phyloP scores from a whole-genome alignment of 2,797 vertebrate genomes.

The Percopsis omiscomaycus region DNA sequence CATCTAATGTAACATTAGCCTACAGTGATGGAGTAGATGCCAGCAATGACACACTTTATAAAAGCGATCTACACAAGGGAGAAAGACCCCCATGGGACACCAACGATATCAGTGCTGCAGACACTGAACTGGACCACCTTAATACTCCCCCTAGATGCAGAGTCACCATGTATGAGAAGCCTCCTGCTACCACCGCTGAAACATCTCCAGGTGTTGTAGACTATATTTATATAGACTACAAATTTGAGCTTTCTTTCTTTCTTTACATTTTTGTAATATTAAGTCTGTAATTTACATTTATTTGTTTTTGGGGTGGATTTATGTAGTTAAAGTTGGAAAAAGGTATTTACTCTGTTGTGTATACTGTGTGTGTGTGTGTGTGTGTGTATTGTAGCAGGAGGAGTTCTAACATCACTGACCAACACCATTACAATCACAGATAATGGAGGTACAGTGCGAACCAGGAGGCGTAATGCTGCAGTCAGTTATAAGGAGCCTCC shows the following conservation, averaged over 20 bases:
- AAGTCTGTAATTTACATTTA: neutral
- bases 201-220: conserved; percentile 57
- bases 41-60: neutral
- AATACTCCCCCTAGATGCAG: conserved; percentile 25
- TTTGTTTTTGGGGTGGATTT: neutral
- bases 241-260: no score
- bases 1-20: neutral
- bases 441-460: conserved; percentile 26
- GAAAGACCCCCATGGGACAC: conserved; percentile 69
- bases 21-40: neutral
- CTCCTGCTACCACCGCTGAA: neutral
- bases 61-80: conserved; percentile 51
- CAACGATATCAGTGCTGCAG: conserved; percentile 18
- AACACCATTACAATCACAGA: conserved; percentile 56
- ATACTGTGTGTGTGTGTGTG: conserved; percentile 19
- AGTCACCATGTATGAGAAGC: conserved; percentile 21
- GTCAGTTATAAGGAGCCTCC: conserved; percentile 76
- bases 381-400: conserved; percentile 42
- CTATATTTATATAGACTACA: neutral
- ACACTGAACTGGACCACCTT: conserved; percentile 15
- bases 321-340: neutral
- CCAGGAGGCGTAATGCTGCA: conserved; percentile 41
- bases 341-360: neutral
- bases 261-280: no score
- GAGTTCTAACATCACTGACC: conserved; percentile 65